Conservation (phyloP, 1,140 invertebrate genomes). For the Bombus terrestris region DNA sequence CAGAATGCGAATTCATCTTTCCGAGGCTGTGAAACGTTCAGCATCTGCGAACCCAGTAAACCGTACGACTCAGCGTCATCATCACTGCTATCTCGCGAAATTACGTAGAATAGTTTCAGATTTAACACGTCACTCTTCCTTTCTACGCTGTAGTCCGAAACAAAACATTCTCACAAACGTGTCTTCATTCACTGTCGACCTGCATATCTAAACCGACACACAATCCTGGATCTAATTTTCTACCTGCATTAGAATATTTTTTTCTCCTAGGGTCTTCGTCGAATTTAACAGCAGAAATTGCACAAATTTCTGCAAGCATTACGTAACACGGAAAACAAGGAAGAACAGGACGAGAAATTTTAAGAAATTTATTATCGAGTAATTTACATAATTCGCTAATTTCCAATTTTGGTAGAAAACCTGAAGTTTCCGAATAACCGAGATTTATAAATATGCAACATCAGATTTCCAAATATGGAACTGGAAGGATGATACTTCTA, state of each 20-base stretch:
- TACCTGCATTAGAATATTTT: not conserved
- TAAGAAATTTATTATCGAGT: no score
- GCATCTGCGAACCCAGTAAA: not conserved
- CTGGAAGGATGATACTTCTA: no score
- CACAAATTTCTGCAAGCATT: no score
- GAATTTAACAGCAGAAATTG: not conserved
- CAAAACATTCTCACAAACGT: slow-evolving; percentile 20
- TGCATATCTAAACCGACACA: not conserved
- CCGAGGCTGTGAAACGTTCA: not conserved
- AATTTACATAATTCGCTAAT: no score
- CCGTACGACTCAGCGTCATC: slow-evolving; percentile 8
- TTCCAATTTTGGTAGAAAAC: no score
- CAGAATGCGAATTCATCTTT: slow-evolving; percentile 7
- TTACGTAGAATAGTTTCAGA: slow-evolving; percentile 29
- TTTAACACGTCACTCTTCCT: slow-evolving; percentile 4
- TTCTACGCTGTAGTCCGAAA: not conserved
- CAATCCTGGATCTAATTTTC: not conserved
- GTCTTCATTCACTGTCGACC: not conserved
- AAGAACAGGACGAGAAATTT: no score
- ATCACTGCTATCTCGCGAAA: slow-evolving; percentile 7
- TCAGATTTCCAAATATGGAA: no score
- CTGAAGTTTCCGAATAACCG: no score
- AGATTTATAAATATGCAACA: no score
- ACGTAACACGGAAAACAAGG: no score
- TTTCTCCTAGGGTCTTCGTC: not conserved